A percentile compares a stretch with the other conserved stretches of the same genome.
Conservation (phyloP, 2,113 vertebrate genomes). For the Oncorhynchus keta region DNA sequence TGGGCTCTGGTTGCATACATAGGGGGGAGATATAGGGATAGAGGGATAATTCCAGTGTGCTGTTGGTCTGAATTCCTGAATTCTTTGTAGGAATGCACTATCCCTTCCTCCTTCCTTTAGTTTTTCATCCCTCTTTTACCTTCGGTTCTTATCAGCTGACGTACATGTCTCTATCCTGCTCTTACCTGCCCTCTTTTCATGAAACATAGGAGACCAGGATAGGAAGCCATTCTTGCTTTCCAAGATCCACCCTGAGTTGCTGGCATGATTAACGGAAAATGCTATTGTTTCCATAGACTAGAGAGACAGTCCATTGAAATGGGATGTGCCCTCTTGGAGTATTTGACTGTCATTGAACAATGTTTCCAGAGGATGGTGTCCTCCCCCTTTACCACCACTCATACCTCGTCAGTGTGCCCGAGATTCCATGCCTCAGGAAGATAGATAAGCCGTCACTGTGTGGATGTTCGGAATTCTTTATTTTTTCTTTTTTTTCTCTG, state of each 20-base stretch:
- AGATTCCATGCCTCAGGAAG: conserved; percentile 38
- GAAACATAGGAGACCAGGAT: conserved; percentile 5
- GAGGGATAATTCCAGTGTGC: no score
- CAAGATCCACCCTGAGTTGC: conserved; percentile 15
- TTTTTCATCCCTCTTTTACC: not conserved
- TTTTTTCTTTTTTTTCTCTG: not conserved
- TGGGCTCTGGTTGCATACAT: not conserved
- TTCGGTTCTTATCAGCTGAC: not conserved
- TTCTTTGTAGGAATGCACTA: not conserved
- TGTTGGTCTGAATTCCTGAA: no score
- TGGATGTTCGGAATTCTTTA: conserved; percentile 65
- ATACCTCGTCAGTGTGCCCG: conserved; percentile 30
- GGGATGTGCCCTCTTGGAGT: not conserved
- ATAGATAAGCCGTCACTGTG: conserved; percentile 50
- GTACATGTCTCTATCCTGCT: not conserved
- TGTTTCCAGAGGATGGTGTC: conserved; percentile 31
- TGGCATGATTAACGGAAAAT: conserved; percentile 17
- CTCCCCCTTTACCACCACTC: conserved; percentile 13
- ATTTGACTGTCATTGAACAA: conserved; percentile 20
- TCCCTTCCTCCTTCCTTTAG: not conserved
- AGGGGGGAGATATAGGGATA: no score
- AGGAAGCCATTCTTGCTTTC: not conserved
- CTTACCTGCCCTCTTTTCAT: not conserved
- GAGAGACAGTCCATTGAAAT: not conserved
- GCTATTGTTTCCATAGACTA: no score